phyloP scores from a whole-genome alignment of 2,113 vertebrate genomes.

The Archocentrus centrarchus region DNA sequence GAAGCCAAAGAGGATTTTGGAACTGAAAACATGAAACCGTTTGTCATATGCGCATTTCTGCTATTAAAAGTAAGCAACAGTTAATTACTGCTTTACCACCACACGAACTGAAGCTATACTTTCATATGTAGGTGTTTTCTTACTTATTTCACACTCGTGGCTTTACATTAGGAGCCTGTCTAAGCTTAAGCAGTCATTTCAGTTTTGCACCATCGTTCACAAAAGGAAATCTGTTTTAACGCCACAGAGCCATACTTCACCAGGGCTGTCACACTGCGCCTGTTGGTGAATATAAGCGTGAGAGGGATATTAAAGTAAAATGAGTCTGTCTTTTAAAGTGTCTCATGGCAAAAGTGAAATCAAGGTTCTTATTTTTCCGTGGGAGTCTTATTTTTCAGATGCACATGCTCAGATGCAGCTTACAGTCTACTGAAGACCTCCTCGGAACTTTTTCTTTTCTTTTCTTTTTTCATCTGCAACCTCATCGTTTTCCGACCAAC shows the following conservation, averaged over 20 bases:
- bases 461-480: not conserved
- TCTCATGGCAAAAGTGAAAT: not conserved
- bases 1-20: slow-evolving; percentile 29
- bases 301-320: slow-evolving; percentile 3
- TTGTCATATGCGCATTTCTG: slow-evolving; percentile 69
- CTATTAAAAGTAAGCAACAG: slow-evolving; percentile 74
- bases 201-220: slow-evolving; percentile 22
- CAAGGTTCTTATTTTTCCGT: not conserved
- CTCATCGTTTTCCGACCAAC: not conserved
- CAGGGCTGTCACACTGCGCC: slow-evolving; percentile 5
- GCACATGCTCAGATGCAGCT: not conserved
- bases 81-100: not conserved
- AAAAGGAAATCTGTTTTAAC: slow-evolving; percentile 24
- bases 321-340: not conserved
- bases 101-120: not conserved
- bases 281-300: slow-evolving; percentile 10
- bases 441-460: not conserved
- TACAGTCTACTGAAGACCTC: not conserved
- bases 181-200: not conserved
- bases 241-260: slow-evolving; percentile 23
- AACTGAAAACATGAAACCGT: slow-evolving; percentile 57
- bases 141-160: not conserved
- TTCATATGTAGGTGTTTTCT: not conserved
- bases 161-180: not conserved
- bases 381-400: not conserved